These are phyloP conservation scores for Hypolimnas misippus DNA, from an alignment of 2,888 invertebrate species.

Conservation along the genomic window DNA sequence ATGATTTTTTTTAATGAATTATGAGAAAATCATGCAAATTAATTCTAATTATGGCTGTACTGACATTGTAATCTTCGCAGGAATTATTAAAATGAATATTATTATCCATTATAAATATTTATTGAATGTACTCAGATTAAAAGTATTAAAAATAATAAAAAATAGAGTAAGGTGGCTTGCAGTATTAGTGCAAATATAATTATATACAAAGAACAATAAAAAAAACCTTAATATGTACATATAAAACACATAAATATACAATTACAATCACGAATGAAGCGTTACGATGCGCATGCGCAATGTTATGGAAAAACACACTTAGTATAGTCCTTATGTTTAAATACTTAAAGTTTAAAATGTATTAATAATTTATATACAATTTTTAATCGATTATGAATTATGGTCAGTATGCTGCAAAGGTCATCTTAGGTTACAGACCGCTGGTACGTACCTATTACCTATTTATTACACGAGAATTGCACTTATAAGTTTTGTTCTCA, in stretches of 20 bases:
- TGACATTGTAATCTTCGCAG: neutral
- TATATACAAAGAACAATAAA: neutral
- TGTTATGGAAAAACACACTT: neutral
- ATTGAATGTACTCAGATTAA: neutral
- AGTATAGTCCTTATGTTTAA: neutral
- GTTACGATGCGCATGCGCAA: slow-evolving; percentile 7
- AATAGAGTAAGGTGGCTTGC: no score
- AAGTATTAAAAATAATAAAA: neutral
- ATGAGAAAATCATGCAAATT: neutral
- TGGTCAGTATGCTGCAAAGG: neutral
- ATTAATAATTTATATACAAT: neutral
- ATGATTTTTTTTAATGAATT: neutral
- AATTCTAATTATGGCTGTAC: neutral
- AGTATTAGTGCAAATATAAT: neutral
- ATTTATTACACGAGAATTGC: no score
- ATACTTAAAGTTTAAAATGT: neutral
- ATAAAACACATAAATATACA: neutral
- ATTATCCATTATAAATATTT: neutral
- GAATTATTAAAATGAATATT: neutral
- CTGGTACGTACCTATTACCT: no score
- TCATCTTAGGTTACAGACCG: slow-evolving; percentile 2
- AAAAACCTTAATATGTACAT: neutral
- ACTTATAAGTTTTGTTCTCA: no score
- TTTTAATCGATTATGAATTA: neutral
- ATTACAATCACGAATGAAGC: slow-evolving; percentile 15